Base-by-base conservation (phyloP, 2,888 invertebrate genomes). In the Drosophila mimica region DNA sequence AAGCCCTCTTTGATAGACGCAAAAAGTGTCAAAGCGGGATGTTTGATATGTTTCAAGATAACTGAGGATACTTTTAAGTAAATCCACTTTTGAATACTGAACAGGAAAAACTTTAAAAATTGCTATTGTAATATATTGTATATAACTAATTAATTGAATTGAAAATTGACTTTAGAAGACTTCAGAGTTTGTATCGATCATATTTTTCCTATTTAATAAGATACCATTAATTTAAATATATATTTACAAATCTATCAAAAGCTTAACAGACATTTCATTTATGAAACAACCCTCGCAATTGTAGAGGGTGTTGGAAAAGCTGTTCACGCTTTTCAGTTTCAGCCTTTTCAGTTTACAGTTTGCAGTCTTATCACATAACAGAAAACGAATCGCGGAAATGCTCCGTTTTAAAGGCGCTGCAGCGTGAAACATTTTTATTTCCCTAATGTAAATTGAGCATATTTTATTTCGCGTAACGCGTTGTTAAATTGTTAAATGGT, bases 361-460 rank as follows among this genome's bases (percentile, higher is more conserved):
- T 40, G 38, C 58, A 67, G 73, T 58, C 88, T 84, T 85, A 85
- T 89, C 85, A 80, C 76, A 73, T 76, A 68, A 64, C 75, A 72
- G 73, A 51, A 74, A 82, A 73, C 72, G 70, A 77, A 70, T 74
- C 69, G 69, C 60, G 46, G 20, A 38, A 69, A 54, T 59, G 70
- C 40, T 28, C 33, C 69, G 34, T 60, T 74, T 86, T 86, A 79
- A 85, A 83, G 87, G 58, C 76, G 72, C 65, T 83, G 83, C 85
- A 84, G 79, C 82, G 74, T 76, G 76, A 69, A 74, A 80, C 83
- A 80, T 81, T 73, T 77, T 74, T 80, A 78, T 88, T 90, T 90
- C 77, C 86, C 70, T 79, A 71, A 85, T 79, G 79, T 85, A 72
- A 86, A 78, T 88, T 72, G 67, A 76, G 74, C 77, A 62, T 56